Evolutionary conservation across 2,113 vertebrate species (phyloP), one percentile per base, ranked within the genome.

Genomic region (Pimephales promelas): DNA sequence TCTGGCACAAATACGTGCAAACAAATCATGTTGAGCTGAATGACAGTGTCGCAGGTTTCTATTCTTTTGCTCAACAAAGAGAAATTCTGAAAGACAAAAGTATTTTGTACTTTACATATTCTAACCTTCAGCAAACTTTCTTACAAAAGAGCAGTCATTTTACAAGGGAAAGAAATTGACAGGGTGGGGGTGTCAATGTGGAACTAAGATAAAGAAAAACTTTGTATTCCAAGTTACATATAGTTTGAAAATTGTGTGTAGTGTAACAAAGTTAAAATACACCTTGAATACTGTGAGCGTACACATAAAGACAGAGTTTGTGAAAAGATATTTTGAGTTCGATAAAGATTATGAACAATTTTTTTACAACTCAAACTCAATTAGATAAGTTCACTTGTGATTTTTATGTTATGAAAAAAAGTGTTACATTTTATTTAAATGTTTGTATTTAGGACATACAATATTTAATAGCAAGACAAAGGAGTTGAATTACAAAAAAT

Each of bases 121-220:
- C 10, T 71, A 71, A 71, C 68, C 40, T 71, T 24, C 22, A 71
- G 68, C 45, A 71, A 71, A 45, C 68, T 45, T 24, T 45, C 22
- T 2, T 2, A 24, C 36, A 45, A 71, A 45, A 71, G 68, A 45
- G 40, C 36, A 45, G 22, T 24, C n/a, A n/a, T n/a, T n/a, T n/a
- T 22, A 45, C 40, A 24, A 24, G 11, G 2, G 22, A 4, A 45
- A 43, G 28, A 64, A 7, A 3, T 7, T 18, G 22, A 5, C 22
- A 26, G 10, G 10, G 9, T 13, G 57, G 52, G 52, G 52, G 5
- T 20, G 52, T 54, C 49, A 54, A 2, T 20, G 49, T 54, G 49
- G 49, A 54, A 10, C 31, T 3, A 40, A 36, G 66, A 68, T 36
- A 40, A 40, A 68, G 18, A 68, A 68, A 66, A 66, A 4, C 59